These are phyloP conservation scores for Caenorhabditis panamensis DNA, from an alignment of 2,888 invertebrate species.

Conservation along the genomic window DNA sequence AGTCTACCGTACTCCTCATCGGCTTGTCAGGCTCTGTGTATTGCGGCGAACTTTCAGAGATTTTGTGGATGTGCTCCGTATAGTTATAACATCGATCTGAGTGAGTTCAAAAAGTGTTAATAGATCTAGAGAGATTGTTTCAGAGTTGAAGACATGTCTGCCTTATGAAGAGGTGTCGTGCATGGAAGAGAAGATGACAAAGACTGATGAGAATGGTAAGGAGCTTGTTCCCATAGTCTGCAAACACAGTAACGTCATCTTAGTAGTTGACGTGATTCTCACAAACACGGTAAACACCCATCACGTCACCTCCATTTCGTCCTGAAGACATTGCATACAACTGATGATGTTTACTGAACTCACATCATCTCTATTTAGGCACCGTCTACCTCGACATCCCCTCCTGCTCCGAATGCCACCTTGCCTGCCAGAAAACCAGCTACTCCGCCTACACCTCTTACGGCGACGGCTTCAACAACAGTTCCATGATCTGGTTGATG, in stretches of 20 bases:
- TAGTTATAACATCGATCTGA: conserved; percentile 46
- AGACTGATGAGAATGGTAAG: conserved; percentile 46
- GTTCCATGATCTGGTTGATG: conserved; percentile 65
- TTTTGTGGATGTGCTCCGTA: conserved; percentile 45
- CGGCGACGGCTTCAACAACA: conserved; percentile 70
- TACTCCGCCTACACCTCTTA: conserved; percentile 76
- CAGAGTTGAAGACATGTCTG: conserved; percentile 54
- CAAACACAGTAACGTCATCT: not conserved
- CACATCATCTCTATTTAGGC: conserved; percentile 25
- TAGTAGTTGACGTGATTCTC: too few relatives aligned
- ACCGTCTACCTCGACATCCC: conserved; percentile 44
- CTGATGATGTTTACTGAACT: not conserved
- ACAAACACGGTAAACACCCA: too few relatives aligned
- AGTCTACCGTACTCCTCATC: conserved; percentile 30
- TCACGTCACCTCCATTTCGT: too few relatives aligned
- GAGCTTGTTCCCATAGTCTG: not conserved
- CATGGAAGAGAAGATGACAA: conserved; percentile 59
- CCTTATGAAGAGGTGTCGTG: conserved; percentile 55
- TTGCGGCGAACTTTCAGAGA: conserved; percentile 26
- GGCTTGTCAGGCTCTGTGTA: conserved; percentile 41
- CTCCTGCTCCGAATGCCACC: conserved; percentile 39
- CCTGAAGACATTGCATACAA: not conserved
- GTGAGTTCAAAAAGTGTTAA: not conserved
- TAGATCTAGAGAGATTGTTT: not conserved
- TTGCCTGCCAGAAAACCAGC: conserved; percentile 61